Percentiles rank a stretch among this genome's conserved stretches.
These are phyloP conservation scores for Anguilla japonica DNA, from an alignment of 2,113 vertebrate genomes.

Conservation along the genomic window DNA sequence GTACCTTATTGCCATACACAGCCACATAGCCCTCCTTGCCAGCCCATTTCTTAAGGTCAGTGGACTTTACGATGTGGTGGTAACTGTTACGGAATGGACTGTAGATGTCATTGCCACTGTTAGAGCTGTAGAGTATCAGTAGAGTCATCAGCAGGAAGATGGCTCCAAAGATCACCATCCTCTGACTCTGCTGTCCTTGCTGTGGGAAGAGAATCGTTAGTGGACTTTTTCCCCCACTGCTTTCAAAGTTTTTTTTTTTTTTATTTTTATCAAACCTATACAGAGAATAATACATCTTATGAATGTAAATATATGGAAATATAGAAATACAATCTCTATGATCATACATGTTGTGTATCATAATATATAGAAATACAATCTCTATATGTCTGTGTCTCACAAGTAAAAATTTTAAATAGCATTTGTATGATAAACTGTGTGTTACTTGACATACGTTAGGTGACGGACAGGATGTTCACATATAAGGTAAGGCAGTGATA, in stretches of 20 bases:
- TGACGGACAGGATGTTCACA: too few relatives aligned
- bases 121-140: conserved; percentile 91
- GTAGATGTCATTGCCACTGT: conserved; percentile 72
- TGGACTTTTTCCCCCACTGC: neutral
- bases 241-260: neutral
- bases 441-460: too few relatives aligned
- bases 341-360: neutral
- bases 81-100: conserved; percentile 60
- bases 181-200: conserved; percentile 76
- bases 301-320: neutral
- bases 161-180: conserved; percentile 78
- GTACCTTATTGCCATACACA: conserved; percentile 86
- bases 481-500: too few relatives aligned
- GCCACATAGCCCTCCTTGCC: conserved; percentile 77
- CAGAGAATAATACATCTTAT: neutral
- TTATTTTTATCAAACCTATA: neutral
- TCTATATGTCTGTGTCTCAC: too few relatives aligned
- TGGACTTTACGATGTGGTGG: conserved; percentile 53
- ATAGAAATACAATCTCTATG: neutral
- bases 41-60: conserved; percentile 83
- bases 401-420: too few relatives aligned
- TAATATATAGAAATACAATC: neutral
- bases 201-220: neutral
- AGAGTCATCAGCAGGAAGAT: conserved; percentile 86
- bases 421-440: neutral